Conservation (phyloP, 1,140 invertebrate species). For the Limonius californicus region DNA sequence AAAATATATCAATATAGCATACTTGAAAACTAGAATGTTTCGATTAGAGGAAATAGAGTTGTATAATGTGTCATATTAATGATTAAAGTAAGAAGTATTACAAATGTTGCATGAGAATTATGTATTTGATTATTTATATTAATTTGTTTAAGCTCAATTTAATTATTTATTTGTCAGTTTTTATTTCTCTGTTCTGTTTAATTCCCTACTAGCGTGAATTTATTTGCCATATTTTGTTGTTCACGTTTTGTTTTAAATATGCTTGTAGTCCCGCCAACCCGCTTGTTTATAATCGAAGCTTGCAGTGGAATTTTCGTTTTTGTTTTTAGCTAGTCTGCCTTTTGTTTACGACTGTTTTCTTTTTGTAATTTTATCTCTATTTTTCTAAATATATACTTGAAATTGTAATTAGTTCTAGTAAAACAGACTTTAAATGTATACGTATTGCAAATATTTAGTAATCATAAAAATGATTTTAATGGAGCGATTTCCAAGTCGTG, state of each 20-base stretch:
- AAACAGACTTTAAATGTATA: slow-evolving; percentile 17
- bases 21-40: not conserved
- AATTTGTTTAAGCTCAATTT: slow-evolving; percentile 3
- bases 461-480: slow-evolving; percentile 17
- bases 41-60: slow-evolving; percentile 3
- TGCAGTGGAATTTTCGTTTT: not conserved
- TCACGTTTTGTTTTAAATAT: slow-evolving; percentile 11
- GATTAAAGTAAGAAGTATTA: slow-evolving; percentile 7
- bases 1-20: slow-evolving; percentile 5
- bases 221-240: slow-evolving; percentile 22
- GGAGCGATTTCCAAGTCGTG: not conserved
- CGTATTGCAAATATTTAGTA: slow-evolving; percentile 16
- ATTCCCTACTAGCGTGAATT: slow-evolving; percentile 10
- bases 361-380: not conserved
- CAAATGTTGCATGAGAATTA: not conserved
- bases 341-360: not conserved
- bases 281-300: slow-evolving; percentile 1
- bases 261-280: no score
- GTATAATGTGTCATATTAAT: slow-evolving; percentile 11
- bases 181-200: not conserved
- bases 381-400: not conserved
- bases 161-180: slow-evolving; percentile 12
- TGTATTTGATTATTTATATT: slow-evolving; percentile 1
- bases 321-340: slow-evolving; percentile 17
- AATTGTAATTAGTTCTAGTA: slow-evolving; percentile 10